Conservation (phyloP, 2,113 vertebrate species). For the Hepsetus odoe region DNA sequence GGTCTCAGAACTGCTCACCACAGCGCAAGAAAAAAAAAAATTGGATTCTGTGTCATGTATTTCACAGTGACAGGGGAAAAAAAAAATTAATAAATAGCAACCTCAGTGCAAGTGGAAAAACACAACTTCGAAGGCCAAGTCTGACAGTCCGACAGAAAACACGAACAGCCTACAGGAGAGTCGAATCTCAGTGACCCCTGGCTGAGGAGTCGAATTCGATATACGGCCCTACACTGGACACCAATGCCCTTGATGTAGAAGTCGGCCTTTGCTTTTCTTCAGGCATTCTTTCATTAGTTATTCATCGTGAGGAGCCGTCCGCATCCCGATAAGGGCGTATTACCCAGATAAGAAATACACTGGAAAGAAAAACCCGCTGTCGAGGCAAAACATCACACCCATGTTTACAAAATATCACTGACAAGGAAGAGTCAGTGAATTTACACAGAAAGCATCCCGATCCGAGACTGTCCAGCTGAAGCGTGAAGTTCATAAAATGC, state of each 20-base stretch:
- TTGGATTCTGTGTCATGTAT: conserved; percentile 1
- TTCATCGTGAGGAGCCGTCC: background rate
- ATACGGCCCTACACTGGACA: background rate
- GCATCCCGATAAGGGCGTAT: background rate
- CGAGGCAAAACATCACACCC: background rate
- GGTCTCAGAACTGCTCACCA: background rate
- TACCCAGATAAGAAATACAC: background rate
- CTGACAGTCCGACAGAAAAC: background rate
- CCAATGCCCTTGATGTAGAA: conserved; percentile 16
- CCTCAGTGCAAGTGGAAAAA: conserved; percentile 6
- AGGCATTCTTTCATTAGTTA: background rate
- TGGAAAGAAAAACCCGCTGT: background rate
- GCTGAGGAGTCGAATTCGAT: conserved; percentile 28
- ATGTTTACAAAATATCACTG: conserved; percentile 14
- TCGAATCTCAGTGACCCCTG: conserved; percentile 12
- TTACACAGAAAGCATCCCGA: background rate
- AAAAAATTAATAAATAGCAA: background rate
- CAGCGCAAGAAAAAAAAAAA: background rate
- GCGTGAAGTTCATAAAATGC: too few species aligned
- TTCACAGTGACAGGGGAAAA: conserved; percentile 3
- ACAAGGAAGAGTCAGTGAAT: background rate
- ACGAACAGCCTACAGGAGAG: background rate
- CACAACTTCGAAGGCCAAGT: background rate
- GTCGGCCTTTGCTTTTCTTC: background rate
- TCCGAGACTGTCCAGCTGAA: background rate